A percentile compares a stretch with the other conserved stretches of the same genome.
Evolutionary conservation across 2,888 invertebrate genomes (phyloP).

Genomic region (Sinotaia quadrata): DNA sequence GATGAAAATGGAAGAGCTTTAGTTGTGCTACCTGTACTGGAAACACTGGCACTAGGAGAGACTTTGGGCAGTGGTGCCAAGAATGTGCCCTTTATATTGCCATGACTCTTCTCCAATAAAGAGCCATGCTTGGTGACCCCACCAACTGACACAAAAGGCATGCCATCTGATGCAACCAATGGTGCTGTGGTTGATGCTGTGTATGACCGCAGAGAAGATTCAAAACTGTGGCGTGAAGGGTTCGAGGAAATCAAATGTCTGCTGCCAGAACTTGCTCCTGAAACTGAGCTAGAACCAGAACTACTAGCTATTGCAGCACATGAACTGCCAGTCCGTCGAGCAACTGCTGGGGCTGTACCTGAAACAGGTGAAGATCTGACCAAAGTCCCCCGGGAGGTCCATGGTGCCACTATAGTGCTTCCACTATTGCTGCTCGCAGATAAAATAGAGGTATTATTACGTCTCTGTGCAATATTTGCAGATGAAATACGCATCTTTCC

Average conservation of each 20-base stretch:
- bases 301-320: too few species aligned
- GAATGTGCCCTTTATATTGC: not conserved
- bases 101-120: conserved; percentile 14
- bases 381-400: not conserved
- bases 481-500: too few species aligned
- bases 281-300: too few species aligned
- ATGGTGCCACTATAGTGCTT: too few species aligned
- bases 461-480: too few species aligned
- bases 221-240: conserved; percentile 4
- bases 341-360: not conserved
- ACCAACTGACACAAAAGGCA: not conserved
- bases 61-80: not conserved
- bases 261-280: not conserved
- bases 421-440: too few species aligned
- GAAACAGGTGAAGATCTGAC: conserved; percentile 10
- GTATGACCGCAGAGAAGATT: conserved; percentile 5
- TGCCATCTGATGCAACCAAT: not conserved
- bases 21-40: not conserved
- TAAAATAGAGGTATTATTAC: too few species aligned
- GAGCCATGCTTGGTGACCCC: not conserved
- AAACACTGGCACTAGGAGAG: not conserved
- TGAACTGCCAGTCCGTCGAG: too few species aligned
- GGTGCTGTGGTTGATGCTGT: not conserved
- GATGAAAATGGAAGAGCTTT: too few species aligned
- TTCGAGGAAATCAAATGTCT: not conserved